Evolutionary conservation across 2,888 invertebrate species (phyloP).

Genomic region (Ischnura elegans): DNA sequence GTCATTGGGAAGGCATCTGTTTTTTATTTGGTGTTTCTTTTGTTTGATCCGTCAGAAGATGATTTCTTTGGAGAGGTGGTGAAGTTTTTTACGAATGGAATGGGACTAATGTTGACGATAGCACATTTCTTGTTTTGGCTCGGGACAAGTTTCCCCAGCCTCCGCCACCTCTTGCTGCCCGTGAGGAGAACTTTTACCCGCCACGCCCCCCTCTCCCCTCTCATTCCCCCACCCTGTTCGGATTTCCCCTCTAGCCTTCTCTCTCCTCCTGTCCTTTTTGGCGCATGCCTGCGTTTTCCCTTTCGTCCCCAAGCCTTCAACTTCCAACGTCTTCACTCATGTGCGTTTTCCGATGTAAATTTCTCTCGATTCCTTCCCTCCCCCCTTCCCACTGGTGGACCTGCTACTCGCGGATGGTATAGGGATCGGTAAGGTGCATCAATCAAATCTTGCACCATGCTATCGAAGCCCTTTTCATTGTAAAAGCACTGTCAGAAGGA

Average conservation of each 20-base stretch:
- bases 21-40: neutral
- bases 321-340: neutral
- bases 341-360: conserved; percentile 9
- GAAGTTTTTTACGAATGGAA: neutral
- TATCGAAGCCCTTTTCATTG: too few species aligned
- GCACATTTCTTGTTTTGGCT: neutral
- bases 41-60: neutral
- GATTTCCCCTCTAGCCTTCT: neutral
- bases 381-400: too few species aligned
- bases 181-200: conserved; percentile 12
- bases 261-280: neutral
- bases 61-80: neutral
- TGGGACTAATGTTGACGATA: neutral
- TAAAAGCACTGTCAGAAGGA: too few species aligned
- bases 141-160: neutral
- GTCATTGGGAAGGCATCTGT: neutral
- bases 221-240: neutral
- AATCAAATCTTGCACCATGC: too few species aligned
- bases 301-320: neutral
- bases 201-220: neutral
- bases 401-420: too few species aligned
- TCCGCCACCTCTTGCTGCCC: neutral
- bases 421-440: too few species aligned
- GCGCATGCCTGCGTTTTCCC: conserved; percentile 32
- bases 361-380: neutral